These are phyloP conservation scores for Elachura formosa DNA, from an alignment of 2,113 vertebrate species.

Conservation along the genomic window DNA sequence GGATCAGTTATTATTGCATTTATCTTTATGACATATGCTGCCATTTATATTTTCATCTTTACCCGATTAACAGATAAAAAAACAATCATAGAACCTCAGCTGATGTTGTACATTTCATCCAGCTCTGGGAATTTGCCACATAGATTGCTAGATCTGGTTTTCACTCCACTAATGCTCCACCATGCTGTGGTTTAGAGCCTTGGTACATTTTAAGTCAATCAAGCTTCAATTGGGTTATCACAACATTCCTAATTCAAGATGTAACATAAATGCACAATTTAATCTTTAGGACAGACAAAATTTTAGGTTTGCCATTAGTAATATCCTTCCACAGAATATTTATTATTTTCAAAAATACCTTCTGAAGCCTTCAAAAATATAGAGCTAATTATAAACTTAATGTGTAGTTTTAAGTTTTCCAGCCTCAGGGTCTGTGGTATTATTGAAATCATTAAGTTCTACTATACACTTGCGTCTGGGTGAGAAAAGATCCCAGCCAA, in stretches of 20 bases:
- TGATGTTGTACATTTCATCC: background rate
- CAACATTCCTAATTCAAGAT: background rate
- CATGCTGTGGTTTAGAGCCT: background rate
- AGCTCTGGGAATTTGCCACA: background rate
- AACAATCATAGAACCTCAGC: background rate
- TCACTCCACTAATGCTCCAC: background rate
- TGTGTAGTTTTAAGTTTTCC: background rate
- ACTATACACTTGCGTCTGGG: background rate
- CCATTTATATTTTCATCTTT: background rate
- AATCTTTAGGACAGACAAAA: background rate
- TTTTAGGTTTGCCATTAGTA: background rate
- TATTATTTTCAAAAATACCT: background rate
- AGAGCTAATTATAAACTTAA: background rate
- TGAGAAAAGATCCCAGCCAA: background rate
- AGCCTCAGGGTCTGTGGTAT: accelerated
- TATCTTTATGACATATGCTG: background rate
- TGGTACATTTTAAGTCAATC: background rate
- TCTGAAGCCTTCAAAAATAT: background rate
- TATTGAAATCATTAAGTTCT: background rate
- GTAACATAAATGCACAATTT: background rate
- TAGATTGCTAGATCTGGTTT: background rate
- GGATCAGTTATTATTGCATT: background rate
- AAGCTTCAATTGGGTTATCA: background rate
- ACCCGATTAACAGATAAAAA: background rate
- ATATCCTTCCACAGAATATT: background rate